Base-by-base conservation (phyloP, 2,113 vertebrate species). In the Aspiorhynchus laticeps region DNA sequence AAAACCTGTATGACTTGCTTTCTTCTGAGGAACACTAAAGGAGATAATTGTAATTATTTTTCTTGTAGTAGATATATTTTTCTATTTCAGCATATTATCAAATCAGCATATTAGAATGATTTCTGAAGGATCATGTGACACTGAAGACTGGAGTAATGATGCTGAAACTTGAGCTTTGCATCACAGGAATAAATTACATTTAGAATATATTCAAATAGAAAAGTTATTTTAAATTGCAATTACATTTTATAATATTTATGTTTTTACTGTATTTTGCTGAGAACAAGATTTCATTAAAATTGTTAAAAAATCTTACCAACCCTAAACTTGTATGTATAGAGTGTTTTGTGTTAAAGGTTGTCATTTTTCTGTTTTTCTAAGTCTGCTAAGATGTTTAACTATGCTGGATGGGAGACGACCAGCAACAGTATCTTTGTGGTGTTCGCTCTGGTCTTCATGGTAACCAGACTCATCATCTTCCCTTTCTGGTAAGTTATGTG, bases 301-400 rank as follows among this genome's bases (percentile, higher is more conserved):
- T 0, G 5, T 65, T 2, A 14, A n/a, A 59, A 59, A 61, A 1
- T 9, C 6, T 61, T 26, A 11, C 65, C 28, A 1, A 19, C 11
- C 63, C 26, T 28, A 17, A 69, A 69, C 15, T 7, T 71, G 3
- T 33, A 21, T 59, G 28, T 31, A 71, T 21, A 36, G 67, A 2
- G 67, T 71, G 31, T 19, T 69, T 87, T 59, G 51, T 53, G 43
- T 10, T 4, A 65, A 26, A 81, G 4, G 61, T 21, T 48, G 5
- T 46, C 41, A 3, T 43, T 65, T 33, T 15, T 75, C 59, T 91
- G 73, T 87, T 84, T 65, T 19, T 81, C 33, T 43, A 74, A 98
- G 97, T 96, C 95, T 79, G 97, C 96, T 80, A 99, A 98, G 90
- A 93, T 98, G 89, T 95, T 98, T 88, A 96, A 97, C 91, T 99